Evolutionary conservation across 2,113 vertebrate species (phyloP), one percentile per base, ranked within the genome.

Genomic region (Rostratula benghalensis): DNA sequence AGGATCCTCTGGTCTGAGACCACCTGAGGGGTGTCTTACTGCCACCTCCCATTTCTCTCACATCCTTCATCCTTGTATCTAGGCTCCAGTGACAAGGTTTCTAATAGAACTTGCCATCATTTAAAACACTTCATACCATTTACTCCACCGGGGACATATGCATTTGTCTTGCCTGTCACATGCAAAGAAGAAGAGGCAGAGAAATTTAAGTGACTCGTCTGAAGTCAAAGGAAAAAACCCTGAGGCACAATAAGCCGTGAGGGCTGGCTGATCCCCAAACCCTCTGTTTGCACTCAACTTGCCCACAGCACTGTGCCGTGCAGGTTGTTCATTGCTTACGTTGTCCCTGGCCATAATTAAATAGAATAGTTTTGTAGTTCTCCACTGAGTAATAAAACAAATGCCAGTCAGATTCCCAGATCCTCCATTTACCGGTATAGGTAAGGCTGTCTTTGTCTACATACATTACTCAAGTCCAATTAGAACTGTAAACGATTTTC

Each of bases 381-480:
- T 92, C 80, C 84, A 51, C 80, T 61, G 86, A 83, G 69, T 56
- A 89, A 90, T 83, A 87, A 94, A 94, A 59, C 28, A 50, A 91
- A 43, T 93, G 70, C 39, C 56, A 75, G 20, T 60, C 46, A 48
- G 50, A 92, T 87, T 86, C 50, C 79, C 84, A 71, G 79, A 74
- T 90, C 71, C 46, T 81, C 63, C 77, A 21, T 70, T 90, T 90
- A 61, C 54, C 73, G 43, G 7, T 90, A 50, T 48, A 71, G 65
- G 48, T 77, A 54, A 71, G 77, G 73, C 65, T 87, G 73, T 8
- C 89, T 92, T 68, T 88, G 91, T 73, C 96, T 89, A 57, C 59
- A 46, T n/a, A n/a, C 74, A 76, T 93, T 89, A 87, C 46, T 77
- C 81, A 81, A 65, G n/a, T 65, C 83, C 93, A 89, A 96, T 95